Percentiles rank a stretch among this genome's conserved stretches.
These are phyloP conservation scores for Pterostichus madidus DNA, from an alignment of 2,888 invertebrate species.

Conservation along the genomic window DNA sequence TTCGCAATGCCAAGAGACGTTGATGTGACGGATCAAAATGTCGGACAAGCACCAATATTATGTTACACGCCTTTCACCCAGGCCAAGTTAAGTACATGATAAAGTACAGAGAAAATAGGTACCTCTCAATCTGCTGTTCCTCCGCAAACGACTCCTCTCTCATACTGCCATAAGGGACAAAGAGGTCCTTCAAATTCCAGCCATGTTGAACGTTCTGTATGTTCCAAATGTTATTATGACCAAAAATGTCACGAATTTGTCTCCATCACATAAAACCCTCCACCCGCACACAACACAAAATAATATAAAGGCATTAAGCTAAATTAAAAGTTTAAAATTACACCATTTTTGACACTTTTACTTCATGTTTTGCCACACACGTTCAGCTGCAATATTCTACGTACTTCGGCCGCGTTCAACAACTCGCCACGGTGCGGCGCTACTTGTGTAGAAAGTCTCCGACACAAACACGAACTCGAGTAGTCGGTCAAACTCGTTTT, in stretches of 20 bases:
- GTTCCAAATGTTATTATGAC: constrained; percentile 66
- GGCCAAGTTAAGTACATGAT: constrained; percentile 30
- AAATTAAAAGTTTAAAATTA: constrained; percentile 72
- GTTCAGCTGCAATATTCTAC: constrained; percentile 75
- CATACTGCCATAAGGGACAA: constrained; percentile 85
- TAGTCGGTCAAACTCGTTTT: constrained; percentile 60
- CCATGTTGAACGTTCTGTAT: constrained; percentile 80
- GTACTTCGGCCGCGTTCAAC: constrained; percentile 71
- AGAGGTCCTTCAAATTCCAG: constrained; percentile 86
- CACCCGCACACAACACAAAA: constrained; percentile 68
- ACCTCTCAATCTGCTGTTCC: constrained; percentile 83
- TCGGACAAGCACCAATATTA: constrained; percentile 69
- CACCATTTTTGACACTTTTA: constrained; percentile 74
- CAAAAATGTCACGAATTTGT: constrained; percentile 66
- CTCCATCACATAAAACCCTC: constrained; percentile 63
- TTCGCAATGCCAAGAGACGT: constrained; percentile 68
- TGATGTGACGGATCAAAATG: constrained; percentile 71
- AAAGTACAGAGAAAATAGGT: constrained; percentile 72
- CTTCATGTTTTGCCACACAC: constrained; percentile 74
- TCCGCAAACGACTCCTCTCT: constrained; percentile 83
- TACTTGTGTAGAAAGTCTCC: constrained; percentile 66
- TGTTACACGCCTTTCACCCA: constrained; percentile 66
- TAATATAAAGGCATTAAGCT: constrained; percentile 56
- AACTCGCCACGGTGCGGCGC: constrained; percentile 69
- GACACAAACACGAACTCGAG: constrained; percentile 55